Evolutionary conservation across 2,113 vertebrate species (phyloP).

Genomic region (Gavia stellata): DNA sequence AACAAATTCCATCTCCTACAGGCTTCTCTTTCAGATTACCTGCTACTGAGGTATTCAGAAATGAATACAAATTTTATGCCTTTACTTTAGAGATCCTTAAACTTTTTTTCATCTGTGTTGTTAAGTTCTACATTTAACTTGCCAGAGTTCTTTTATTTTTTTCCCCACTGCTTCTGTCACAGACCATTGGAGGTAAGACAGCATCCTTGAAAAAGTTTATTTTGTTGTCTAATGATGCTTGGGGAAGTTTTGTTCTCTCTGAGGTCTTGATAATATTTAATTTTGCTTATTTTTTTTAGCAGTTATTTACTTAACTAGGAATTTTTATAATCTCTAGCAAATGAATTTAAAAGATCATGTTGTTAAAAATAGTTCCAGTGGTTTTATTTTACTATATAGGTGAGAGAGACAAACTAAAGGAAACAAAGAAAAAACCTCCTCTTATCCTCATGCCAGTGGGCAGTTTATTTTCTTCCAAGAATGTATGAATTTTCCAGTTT

Average conservation of each 20-base stretch:
- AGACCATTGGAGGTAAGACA: background rate
- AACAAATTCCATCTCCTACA: background rate
- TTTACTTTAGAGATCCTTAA: background rate
- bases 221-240: background rate
- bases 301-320: background rate
- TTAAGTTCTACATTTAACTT: background rate
- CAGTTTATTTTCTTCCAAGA: background rate
- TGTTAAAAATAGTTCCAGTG: background rate
- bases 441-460: background rate
- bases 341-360: background rate
- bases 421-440: background rate
- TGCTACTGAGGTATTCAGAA: background rate
- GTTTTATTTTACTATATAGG: background rate
- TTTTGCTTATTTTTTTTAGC: background rate
- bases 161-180: background rate
- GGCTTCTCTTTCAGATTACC: background rate
- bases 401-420: background rate
- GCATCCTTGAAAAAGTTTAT: background rate
- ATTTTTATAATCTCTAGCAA: background rate
- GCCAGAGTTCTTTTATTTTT: background rate
- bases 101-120: background rate
- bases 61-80: background rate
- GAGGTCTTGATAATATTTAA: background rate
- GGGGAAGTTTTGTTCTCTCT: background rate
- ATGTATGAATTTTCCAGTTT: background rate